Evolutionary conservation across 2,888 invertebrate genomes (phyloP).

Genomic region (Amiota minor): DNA sequence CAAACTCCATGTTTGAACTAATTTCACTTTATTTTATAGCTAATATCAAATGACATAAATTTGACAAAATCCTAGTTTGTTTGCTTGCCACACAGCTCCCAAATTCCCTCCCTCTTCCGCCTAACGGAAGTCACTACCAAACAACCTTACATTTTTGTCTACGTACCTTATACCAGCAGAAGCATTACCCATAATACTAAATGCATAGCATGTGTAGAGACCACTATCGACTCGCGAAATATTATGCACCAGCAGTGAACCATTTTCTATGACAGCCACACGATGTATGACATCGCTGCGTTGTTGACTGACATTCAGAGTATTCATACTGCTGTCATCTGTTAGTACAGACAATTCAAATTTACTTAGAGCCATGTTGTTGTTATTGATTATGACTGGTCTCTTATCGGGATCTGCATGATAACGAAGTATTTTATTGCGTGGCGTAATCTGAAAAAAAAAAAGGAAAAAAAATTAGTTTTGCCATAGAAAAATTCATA

Average conservation of each 20-base stretch:
- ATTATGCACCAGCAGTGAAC: slow-evolving; percentile 82
- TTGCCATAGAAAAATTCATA: background rate
- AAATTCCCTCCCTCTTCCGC: too few species aligned
- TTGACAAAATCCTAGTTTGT: too few species aligned
- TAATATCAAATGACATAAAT: too few species aligned
- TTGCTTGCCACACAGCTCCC: too few species aligned
- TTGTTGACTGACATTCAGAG: slow-evolving; percentile 57
- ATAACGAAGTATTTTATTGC: slow-evolving; percentile 82
- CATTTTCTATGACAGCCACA: slow-evolving; percentile 79
- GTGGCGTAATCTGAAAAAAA: slow-evolving; percentile 78
- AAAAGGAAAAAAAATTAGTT: background rate
- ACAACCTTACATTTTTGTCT: background rate
- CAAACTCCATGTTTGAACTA: too few species aligned
- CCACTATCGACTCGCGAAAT: slow-evolving; percentile 88
- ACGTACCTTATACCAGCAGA: slow-evolving; percentile 79
- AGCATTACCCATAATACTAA: slow-evolving; percentile 86
- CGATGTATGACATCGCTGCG: slow-evolving; percentile 58
- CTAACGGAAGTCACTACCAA: too few species aligned
- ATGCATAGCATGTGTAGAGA: slow-evolving; percentile 87
- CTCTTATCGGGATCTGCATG: slow-evolving; percentile 80
- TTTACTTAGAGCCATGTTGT: slow-evolving; percentile 60
- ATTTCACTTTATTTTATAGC: too few species aligned
- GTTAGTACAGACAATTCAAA: slow-evolving; percentile 66
- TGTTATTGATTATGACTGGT: slow-evolving; percentile 67
- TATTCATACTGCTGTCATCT: slow-evolving; percentile 58